Conservation (phyloP, 2,113 vertebrate species). For the Ascaphus truei region DNA sequence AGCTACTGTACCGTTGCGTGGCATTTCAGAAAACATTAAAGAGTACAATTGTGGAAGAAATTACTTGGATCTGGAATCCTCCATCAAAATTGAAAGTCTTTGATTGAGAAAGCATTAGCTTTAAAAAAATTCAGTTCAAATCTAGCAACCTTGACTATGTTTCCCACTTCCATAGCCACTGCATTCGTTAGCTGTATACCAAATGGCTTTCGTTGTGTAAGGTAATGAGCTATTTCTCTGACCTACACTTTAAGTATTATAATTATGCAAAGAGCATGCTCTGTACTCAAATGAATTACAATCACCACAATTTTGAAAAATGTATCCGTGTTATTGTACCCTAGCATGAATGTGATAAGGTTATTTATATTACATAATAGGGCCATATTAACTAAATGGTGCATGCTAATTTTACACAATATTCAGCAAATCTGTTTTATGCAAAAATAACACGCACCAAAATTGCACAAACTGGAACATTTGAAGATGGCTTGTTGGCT, state of each 20-base stretch:
- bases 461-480: too few species aligned
- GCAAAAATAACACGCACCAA: too few species aligned
- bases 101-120: conserved; percentile 4
- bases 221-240: background rate
- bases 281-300: background rate
- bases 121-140: background rate
- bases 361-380: too few species aligned
- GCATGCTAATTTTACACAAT: too few species aligned
- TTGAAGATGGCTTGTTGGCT: too few species aligned
- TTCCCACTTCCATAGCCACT: background rate
- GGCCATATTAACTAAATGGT: too few species aligned
- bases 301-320: background rate
- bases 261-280: conserved; percentile 1
- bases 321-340: too few species aligned
- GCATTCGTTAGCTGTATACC: conserved; percentile 2
- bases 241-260: background rate
- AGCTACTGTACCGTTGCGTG: background rate
- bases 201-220: background rate
- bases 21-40: background rate
- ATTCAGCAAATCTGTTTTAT: background rate
- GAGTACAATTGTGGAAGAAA: background rate
- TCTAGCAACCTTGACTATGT: conserved; percentile 10
- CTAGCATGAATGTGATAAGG: too few species aligned
- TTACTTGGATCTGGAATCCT: background rate
- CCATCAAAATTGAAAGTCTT: conserved; percentile 5